Percentiles rank a stretch among this genome's conserved stretches.
phyloP scores from a whole-genome alignment of 2,888 invertebrate species.

The Desoria tigrina region DNA sequence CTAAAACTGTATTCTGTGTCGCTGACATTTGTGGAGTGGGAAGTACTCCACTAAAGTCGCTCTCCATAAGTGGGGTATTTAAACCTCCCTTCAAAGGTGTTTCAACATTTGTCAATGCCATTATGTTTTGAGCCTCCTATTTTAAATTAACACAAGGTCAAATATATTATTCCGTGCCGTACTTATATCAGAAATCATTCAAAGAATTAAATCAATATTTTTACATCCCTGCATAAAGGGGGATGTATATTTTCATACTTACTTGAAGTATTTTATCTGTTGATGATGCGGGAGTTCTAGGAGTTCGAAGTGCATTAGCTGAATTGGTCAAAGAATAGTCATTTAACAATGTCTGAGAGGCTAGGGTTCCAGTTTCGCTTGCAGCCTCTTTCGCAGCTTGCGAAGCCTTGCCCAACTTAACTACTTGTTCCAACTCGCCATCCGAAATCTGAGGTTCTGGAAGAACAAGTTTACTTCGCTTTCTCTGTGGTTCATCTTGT shows the following conservation, averaged over 20 bases:
- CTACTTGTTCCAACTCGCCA: conserved; percentile 84
- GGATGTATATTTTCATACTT: conserved; percentile 26
- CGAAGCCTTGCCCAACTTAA: conserved; percentile 85
- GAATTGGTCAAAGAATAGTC: conserved; percentile 77
- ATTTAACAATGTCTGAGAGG: conserved; percentile 82
- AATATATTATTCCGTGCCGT: not conserved
- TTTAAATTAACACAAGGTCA: conserved; percentile 5
- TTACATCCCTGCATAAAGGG: too few species aligned
- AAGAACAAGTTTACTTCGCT: conserved; percentile 91
- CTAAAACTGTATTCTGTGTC: conserved; percentile 88
- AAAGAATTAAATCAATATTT: too few species aligned
- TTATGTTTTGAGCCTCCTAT: conserved; percentile 97
- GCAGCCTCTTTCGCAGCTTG: conserved; percentile 85
- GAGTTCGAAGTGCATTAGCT: conserved; percentile 65
- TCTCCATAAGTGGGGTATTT: conserved; percentile 88
- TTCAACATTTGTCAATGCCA: conserved; percentile 96
- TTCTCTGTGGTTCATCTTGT: conserved; percentile 84
- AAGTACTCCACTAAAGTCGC: conserved; percentile 81
- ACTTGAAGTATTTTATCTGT: conserved; percentile 71
- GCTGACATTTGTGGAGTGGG: conserved; percentile 69
- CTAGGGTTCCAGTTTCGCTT: conserved; percentile 71
- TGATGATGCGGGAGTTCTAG: conserved; percentile 81
- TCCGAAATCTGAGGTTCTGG: conserved; percentile 97
- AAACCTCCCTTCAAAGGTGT: conserved; percentile 94
- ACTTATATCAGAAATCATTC: too few species aligned